phyloP scores from a whole-genome alignment of 23 tunicate species.

The Trididemnum nubilum region DNA sequence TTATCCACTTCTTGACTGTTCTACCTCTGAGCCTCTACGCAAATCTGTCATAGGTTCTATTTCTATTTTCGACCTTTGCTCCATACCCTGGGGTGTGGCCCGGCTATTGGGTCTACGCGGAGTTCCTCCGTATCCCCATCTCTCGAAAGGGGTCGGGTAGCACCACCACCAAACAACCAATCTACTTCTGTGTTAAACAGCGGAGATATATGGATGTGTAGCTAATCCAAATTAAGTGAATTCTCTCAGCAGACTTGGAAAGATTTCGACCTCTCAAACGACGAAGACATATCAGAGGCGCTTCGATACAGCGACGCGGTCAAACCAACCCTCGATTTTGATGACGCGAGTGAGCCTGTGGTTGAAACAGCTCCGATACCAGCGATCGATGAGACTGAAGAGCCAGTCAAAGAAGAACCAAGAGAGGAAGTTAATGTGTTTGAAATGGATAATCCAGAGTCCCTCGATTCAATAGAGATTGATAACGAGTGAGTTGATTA shows the following conservation, averaged over 20 bases:
- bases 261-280: conserved; percentile 29
- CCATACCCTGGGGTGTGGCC: no score
- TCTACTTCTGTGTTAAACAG: no score
- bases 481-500: background rate
- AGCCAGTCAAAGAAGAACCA: background rate
- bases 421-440: conserved; percentile 23
- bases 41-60: no score
- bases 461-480: conserved; percentile 11
- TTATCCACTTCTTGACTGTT: no score
- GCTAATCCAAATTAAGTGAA: no score
- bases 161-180: no score
- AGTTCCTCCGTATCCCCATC: no score
- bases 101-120: no score
- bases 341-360: background rate
- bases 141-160: no score
- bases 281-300: conserved; percentile 28
- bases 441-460: background rate
- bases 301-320: conserved; percentile 21
- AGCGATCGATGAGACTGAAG: background rate
- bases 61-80: no score
- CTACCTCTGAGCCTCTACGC: no score
- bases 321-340: conserved; percentile 11
- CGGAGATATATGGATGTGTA: no score
- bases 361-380: background rate
- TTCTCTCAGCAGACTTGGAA: conserved; percentile 10